Evolutionary conservation across 2,888 invertebrate species (phyloP).

Genomic region (Harpalus rubripes): DNA sequence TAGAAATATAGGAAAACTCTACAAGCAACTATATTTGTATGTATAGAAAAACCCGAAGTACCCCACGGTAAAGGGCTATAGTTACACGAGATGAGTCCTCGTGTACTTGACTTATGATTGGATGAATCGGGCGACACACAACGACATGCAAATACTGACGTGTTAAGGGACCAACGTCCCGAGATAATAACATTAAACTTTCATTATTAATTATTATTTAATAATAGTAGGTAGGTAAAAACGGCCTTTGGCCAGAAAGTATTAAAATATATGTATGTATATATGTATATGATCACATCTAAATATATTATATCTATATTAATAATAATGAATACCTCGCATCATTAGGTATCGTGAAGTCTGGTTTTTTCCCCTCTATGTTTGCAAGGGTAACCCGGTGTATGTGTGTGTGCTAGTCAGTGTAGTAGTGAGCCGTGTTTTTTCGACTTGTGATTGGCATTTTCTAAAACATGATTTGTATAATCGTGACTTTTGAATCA

Average conservation of each 20-base stretch:
- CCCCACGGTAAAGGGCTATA: slow-evolving; percentile 39
- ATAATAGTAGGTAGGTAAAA: slow-evolving; percentile 67
- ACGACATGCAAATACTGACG: slow-evolving; percentile 67
- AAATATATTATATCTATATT: slow-evolving; percentile 67
- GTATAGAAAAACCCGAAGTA: slow-evolving; percentile 62
- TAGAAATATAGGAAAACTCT: slow-evolving; percentile 65
- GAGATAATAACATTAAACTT: slow-evolving; percentile 67
- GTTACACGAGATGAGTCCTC: slow-evolving; percentile 12
- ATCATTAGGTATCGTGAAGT: slow-evolving; percentile 60
- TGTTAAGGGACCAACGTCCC: slow-evolving; percentile 70
- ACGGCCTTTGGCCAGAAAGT: slow-evolving; percentile 66
- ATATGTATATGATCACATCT: slow-evolving; percentile 67
- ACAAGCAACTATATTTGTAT: slow-evolving; percentile 63
- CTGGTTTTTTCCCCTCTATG: slow-evolving; percentile 47
- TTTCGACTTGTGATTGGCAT: too few relatives aligned
- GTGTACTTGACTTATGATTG: slow-evolving; percentile 47
- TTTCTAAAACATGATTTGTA: too few relatives aligned
- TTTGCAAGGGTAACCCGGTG: slow-evolving; percentile 34
- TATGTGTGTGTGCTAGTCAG: slow-evolving; percentile 20
- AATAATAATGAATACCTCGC: slow-evolving; percentile 58
- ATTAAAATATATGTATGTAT: slow-evolving; percentile 67
- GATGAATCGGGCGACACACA: slow-evolving; percentile 66
- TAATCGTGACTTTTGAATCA: too few relatives aligned
- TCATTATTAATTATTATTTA: slow-evolving; percentile 65
- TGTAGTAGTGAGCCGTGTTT: neutral